A percentile compares a stretch with the other conserved stretches of the same genome.
Conservation (phyloP, 1,140 invertebrate species). For the Lepidurus apus region DNA sequence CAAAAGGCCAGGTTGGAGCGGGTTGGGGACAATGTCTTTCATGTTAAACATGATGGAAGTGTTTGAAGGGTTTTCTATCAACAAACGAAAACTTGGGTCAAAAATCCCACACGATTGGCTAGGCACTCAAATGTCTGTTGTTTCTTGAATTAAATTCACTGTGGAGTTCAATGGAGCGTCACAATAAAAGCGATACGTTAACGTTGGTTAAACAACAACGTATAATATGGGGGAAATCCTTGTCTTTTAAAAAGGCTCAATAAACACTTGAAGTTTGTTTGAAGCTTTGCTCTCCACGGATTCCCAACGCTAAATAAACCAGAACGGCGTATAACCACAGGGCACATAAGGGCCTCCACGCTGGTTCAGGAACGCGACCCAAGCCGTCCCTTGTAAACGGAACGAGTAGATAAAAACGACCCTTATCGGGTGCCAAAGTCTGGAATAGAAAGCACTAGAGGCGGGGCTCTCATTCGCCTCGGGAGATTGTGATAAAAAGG, state of each 20-base stretch:
- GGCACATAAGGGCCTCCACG: neutral
- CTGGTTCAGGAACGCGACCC: neutral
- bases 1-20: neutral
- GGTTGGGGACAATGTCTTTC: neutral
- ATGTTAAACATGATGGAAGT: neutral
- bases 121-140: neutral
- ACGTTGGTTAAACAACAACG: neutral
- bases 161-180: neutral
- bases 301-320: slow-evolving; percentile 15
- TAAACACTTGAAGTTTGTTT: neutral
- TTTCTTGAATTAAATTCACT: neutral
- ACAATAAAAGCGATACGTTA: neutral
- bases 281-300: neutral
- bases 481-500: too few relatives aligned
- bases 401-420: neutral
- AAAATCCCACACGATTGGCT: neutral
- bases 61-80: neutral
- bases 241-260: neutral
- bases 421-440: neutral
- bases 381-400: neutral
- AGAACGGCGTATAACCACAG: neutral
- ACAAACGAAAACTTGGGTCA: too few relatives aligned
- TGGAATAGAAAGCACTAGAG: neutral
- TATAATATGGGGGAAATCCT: neutral
- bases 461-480: too few relatives aligned